Evolutionary conservation across 2,797 vertebrate genomes (phyloP).

Genomic region (Okamejei kenojei): DNA sequence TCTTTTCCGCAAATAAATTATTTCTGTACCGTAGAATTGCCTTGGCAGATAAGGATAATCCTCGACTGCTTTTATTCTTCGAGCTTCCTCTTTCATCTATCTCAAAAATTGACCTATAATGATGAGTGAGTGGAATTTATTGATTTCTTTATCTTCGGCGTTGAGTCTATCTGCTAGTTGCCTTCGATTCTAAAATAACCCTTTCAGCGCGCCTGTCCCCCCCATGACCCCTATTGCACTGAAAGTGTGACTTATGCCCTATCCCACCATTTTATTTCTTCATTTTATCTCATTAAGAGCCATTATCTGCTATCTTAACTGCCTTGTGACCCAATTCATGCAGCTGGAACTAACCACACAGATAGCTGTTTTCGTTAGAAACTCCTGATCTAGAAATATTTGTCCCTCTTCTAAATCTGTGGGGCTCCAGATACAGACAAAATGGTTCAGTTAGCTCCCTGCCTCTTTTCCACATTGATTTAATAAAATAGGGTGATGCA

Average conservation of each 20-base stretch:
- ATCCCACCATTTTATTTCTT: not conserved
- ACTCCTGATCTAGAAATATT: not conserved
- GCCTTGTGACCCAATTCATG: not conserved
- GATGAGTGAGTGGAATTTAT: slow-evolving; percentile 15
- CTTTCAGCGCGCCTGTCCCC: not conserved
- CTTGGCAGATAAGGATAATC: not conserved
- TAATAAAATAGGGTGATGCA: too few relatives aligned
- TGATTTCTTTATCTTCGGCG: not conserved
- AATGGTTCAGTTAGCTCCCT: not conserved
- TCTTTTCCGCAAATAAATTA: not conserved
- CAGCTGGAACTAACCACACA: not conserved
- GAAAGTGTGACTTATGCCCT: not conserved
- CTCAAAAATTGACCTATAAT: slow-evolving; percentile 1
- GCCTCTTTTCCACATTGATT: not conserved
- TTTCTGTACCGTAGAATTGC: not conserved
- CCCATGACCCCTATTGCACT: not conserved
- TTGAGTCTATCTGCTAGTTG: not conserved
- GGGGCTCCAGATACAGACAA: not conserved
- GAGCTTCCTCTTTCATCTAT: not conserved
- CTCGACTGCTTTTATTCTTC: not conserved
- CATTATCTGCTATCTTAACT: not conserved
- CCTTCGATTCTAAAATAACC: not conserved
- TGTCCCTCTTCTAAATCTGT: not conserved
- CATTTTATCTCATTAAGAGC: not conserved
- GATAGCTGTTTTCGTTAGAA: not conserved